These are phyloP conservation scores for Gymnocephalus cernua DNA, from an alignment of 2,113 vertebrate genomes.

Conservation along the genomic window DNA sequence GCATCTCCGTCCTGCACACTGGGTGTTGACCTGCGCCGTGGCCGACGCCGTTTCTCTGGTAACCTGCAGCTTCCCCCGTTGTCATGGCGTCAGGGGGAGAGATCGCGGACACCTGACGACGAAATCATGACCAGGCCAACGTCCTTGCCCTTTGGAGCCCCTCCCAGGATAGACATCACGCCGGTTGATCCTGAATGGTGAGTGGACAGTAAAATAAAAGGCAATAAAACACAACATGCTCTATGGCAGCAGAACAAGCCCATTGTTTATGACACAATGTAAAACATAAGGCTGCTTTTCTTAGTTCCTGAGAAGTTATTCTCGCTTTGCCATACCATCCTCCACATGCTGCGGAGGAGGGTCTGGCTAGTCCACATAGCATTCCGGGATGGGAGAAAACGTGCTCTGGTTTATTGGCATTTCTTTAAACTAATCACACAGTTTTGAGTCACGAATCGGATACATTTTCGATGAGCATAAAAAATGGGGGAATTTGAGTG, in stretches of 20 bases:
- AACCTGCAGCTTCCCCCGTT: constrained; percentile 93
- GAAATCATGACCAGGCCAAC: constrained; percentile 90
- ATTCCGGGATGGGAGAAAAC: no score
- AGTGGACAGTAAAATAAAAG: constrained; percentile 50
- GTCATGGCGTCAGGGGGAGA: constrained; percentile 92
- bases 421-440: no score
- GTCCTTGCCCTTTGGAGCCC: constrained; percentile 88
- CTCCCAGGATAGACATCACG: constrained; percentile 95
- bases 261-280: neutral
- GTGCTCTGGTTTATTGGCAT: no score
- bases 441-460: no score
- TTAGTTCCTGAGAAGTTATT: neutral
- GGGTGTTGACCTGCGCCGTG: constrained; percentile 93
- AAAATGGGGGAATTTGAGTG: no score
- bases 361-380: no score
- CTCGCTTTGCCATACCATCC: no score
- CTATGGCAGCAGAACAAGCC: neutral
- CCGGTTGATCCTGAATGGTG: constrained; percentile 92
- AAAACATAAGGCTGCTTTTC: neutral
- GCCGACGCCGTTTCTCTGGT: constrained; percentile 92
- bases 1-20: constrained; percentile 90
- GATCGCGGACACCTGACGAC: constrained; percentile 89
- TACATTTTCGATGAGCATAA: no score
- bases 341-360: no score
- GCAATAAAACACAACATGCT: neutral